Conservation (phyloP, 2,113 vertebrate genomes). For the Acinonyx jubatus region DNA sequence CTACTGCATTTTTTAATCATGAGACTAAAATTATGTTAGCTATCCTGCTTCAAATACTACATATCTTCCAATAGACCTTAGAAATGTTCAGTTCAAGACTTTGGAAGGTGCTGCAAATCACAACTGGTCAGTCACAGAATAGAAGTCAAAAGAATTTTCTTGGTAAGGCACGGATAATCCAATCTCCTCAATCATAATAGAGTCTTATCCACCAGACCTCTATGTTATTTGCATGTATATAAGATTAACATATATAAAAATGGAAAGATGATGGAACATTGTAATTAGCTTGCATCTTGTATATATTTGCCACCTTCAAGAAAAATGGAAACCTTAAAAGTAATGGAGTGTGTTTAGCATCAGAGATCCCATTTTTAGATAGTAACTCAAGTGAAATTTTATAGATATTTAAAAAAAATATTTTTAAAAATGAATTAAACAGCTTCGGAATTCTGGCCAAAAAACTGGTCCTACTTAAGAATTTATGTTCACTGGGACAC, state of each 20-base stretch:
- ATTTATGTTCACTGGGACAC: not conserved
- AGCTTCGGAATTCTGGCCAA: not conserved
- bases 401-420: not conserved
- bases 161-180: not conserved
- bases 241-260: not conserved
- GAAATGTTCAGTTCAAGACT: not conserved
- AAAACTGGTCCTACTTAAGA: not conserved
- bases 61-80: not conserved
- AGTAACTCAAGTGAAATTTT: not conserved
- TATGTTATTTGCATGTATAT: not conserved
- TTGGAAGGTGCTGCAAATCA: not conserved
- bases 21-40: not conserved
- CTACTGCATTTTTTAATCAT: not conserved
- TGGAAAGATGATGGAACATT: not conserved
- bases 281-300: not conserved
- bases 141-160: conserved; percentile 6
- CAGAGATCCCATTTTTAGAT: not conserved
- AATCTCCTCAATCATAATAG: not conserved
- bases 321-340: not conserved
- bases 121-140: not conserved
- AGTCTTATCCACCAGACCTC: not conserved
- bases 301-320: not conserved
- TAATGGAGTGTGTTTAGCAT: not conserved
- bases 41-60: not conserved
- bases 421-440: not conserved